These are phyloP conservation scores for Rhinolophus ferrumequinum DNA, from an alignment of 2,113 vertebrate genomes.

Conservation along the genomic window DNA sequence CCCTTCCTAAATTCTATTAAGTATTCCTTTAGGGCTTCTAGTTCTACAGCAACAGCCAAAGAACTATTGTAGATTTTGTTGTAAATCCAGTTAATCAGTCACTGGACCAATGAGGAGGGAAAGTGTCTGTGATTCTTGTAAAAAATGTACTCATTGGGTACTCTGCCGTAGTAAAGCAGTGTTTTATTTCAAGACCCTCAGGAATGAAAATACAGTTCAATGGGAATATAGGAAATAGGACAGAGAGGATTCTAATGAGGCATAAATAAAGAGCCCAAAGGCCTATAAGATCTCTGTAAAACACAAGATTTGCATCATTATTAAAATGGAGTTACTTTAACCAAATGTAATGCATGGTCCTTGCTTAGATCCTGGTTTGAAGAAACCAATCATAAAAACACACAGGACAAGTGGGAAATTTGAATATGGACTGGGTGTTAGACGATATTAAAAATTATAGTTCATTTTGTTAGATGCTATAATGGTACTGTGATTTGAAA, in stretches of 20 bases:
- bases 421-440: not conserved
- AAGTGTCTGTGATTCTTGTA: not conserved
- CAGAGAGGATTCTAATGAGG: not conserved
- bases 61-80: not conserved
- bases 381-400: not conserved
- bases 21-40: not conserved
- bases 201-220: not conserved
- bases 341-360: not conserved
- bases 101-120: not conserved
- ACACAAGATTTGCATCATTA: not conserved
- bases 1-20: not conserved
- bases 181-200: not conserved
- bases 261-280: not conserved
- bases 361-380: constrained; percentile 6
- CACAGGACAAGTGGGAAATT: not conserved
- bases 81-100: not conserved
- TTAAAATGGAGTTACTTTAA: not conserved
- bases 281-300: not conserved
- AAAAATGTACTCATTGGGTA: not conserved
- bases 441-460: not conserved
- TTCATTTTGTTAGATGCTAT: not conserved
- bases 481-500: not conserved
- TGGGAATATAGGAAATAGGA: not conserved
- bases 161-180: not conserved
- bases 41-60: not conserved